A percentile compares a stretch with the other conserved stretches of the same genome.
phyloP scores from a whole-genome alignment of 2,797 vertebrate genomes.

The Halcyon smyrnensis region DNA sequence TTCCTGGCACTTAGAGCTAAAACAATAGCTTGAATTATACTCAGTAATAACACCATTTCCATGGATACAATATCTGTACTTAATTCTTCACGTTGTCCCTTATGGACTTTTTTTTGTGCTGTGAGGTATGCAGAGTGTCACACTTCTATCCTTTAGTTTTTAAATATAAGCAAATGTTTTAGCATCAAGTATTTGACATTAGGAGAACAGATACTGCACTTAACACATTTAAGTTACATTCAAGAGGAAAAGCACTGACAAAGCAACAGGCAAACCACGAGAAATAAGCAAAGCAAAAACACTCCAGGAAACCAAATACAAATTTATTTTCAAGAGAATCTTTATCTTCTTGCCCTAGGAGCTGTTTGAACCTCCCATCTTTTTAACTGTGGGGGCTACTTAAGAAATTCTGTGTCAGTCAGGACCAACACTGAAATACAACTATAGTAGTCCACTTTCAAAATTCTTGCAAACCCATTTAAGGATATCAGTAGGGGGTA shows the following conservation, averaged over 20 bases:
- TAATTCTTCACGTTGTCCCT: not conserved
- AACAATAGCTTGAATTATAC: not conserved
- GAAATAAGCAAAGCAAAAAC: slow-evolving; percentile 55
- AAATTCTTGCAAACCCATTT: slow-evolving; percentile 79
- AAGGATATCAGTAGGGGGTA: slow-evolving; percentile 76
- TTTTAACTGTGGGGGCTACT: slow-evolving; percentile 47
- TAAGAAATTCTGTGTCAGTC: slow-evolving; percentile 60
- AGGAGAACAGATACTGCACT: not conserved
- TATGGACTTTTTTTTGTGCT: not conserved
- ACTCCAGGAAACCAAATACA: slow-evolving; percentile 44
- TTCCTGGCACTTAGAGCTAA: not conserved
- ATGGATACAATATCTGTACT: not conserved
- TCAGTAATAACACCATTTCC: not conserved
- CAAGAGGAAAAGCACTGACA: not conserved
- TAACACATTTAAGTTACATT: not conserved
- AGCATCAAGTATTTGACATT: not conserved
- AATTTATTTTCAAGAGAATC: slow-evolving; percentile 41
- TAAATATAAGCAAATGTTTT: not conserved
- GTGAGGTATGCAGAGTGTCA: not conserved
- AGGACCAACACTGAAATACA: slow-evolving; percentile 41
- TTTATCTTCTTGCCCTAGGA: slow-evolving; percentile 25
- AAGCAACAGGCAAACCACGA: slow-evolving; percentile 50
- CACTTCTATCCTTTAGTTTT: not conserved
- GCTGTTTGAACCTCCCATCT: slow-evolving; percentile 29
- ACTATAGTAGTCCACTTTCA: slow-evolving; percentile 62